phyloP scores from a whole-genome alignment of 2,797 vertebrate genomes.

The Rhodeus uyekii region DNA sequence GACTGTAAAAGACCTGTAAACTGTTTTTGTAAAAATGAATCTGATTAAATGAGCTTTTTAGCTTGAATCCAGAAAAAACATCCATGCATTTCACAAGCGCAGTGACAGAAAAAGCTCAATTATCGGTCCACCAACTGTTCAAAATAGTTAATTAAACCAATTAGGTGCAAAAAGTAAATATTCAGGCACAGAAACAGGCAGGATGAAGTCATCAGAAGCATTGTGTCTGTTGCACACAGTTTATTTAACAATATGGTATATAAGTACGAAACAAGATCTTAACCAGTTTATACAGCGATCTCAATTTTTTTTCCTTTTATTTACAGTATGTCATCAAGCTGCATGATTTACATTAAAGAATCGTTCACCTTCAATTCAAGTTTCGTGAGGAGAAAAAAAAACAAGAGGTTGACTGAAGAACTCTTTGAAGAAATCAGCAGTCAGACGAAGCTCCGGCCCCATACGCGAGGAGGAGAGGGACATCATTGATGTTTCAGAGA shows the following conservation, averaged over 20 bases:
- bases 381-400: slow-evolving; percentile 78
- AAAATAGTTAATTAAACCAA: neutral
- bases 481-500: slow-evolving; percentile 58
- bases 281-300: slow-evolving; percentile 98
- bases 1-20: neutral
- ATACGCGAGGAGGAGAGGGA: slow-evolving; percentile 2
- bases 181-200: neutral
- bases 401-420: slow-evolving; percentile 64
- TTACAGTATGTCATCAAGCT: slow-evolving; percentile 96
- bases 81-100: too few relatives aligned
- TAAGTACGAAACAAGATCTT: slow-evolving; percentile 95
- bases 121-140: too few relatives aligned
- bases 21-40: too few relatives aligned
- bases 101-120: too few relatives aligned
- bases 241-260: slow-evolving; percentile 99
- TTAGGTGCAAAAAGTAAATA: neutral
- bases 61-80: too few relatives aligned
- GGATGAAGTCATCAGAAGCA: slow-evolving; percentile 68
- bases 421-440: slow-evolving; percentile 56
- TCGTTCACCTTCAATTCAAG: slow-evolving; percentile 93
- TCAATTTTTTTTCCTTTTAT: slow-evolving; percentile 91
- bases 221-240: slow-evolving; percentile 95
- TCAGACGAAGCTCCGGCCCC: slow-evolving; percentile 33
- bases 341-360: slow-evolving; percentile 96
- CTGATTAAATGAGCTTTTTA: too few relatives aligned